Evolutionary conservation across 2,113 vertebrate genomes (phyloP), one percentile per base, ranked within the genome.

Genomic region (Colinus virginianus): DNA sequence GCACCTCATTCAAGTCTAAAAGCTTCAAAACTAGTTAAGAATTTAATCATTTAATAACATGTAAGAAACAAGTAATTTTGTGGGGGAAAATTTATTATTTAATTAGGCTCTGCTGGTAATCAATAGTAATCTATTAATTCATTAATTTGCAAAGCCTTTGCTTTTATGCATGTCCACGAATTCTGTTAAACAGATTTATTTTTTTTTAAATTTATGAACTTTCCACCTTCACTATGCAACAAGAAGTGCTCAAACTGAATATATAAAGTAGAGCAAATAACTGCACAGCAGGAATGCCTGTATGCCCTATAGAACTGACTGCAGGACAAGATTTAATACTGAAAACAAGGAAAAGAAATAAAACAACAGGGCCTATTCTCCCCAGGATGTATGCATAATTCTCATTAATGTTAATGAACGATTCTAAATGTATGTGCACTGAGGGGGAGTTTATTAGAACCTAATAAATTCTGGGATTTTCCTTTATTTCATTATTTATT

Each of bases 21-120:
- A 90, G 80, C 70, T 96, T 92, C 90, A 84, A 96, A 97, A 96
- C 82, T 87, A 97, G 91, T 93, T 96, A 97, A 89, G 84, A 95
- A 97, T 97, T 78, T 96, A 92, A 97, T 97, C 93, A 97, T 97
- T 97, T 96, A 97, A 96, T 97, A 97, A 97, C 90, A 93, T 70
- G 90, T 90, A 94, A 68, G 91, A 91, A 84, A 85, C 81, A 75
- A 91, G 90, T 95, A 97, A 97, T 91, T 97, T 95, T 93, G 96
- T 86, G 45, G 2, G 96, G 80, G 30, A 86, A 96, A 96, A 97
- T 94, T 97, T 97, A 97, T 96, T 93, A 95, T 97, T 97, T 96
- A 95, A 96, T 97, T 97, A 96, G 93, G 71, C 87, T 70, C 95
- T 91, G 92, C 75, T 85, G 76, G 90, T 95, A 96, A 98, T 98